Evolutionary conservation across 2,113 vertebrate species (phyloP).

Genomic region (Vidua chalybeata): DNA sequence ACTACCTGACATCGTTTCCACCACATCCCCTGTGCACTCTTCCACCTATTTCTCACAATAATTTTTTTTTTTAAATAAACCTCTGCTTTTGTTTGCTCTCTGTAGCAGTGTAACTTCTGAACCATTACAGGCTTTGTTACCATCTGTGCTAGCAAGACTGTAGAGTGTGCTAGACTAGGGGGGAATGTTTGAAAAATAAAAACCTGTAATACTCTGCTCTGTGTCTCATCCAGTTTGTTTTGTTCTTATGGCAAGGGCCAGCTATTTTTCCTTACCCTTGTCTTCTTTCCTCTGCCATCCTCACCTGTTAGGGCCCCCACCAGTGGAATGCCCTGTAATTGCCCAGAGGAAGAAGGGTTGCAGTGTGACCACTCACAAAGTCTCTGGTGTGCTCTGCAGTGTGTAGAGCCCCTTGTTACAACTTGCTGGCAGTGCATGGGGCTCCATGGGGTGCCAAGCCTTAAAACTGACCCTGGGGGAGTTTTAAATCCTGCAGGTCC

Average conservation of each 20-base stretch:
- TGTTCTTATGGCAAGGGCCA: neutral
- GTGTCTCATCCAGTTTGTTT: conserved; percentile 42
- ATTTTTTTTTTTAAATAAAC: neutral
- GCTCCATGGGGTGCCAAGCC: neutral
- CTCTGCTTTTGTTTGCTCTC: conserved; percentile 55
- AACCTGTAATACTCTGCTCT: conserved; percentile 60
- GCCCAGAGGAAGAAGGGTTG: neutral
- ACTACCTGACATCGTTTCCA: neutral
- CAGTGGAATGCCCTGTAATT: neutral
- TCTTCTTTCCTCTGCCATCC: neutral
- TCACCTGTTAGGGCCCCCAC: neutral
- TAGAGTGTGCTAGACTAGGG: conserved; percentile 69
- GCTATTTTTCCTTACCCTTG: neutral
- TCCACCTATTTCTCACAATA: conserved; percentile 6
- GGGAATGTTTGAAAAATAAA: conserved; percentile 71
- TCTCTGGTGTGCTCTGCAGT: neutral
- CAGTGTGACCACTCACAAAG: neutral
- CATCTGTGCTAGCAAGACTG: conserved; percentile 58
- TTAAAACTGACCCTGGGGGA: neutral
- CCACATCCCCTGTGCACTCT: neutral
- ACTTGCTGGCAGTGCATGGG: neutral
- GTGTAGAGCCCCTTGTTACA: neutral
- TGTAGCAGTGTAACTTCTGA: conserved; percentile 48
- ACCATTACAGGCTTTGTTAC: conserved; percentile 52
- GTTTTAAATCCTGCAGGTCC: neutral